Conservation (phyloP, 2,113 vertebrate genomes). For the Dasyprocta punctata region DNA sequence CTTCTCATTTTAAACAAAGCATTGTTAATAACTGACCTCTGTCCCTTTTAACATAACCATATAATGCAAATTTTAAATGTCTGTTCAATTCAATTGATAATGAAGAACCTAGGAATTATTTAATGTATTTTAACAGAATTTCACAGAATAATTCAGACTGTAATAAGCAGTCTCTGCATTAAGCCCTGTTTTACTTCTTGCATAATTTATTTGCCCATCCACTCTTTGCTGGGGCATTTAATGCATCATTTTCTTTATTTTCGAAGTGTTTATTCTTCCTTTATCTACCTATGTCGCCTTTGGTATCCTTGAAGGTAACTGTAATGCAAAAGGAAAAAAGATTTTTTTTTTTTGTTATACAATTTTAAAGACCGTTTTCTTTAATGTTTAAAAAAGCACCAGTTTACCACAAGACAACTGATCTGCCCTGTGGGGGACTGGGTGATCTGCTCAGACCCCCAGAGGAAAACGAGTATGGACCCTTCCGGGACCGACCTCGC, state of each 20-base stretch:
- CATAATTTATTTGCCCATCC: background rate
- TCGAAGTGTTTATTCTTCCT: background rate
- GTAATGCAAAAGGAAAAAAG: background rate
- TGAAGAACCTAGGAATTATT: background rate
- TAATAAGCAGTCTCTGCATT: background rate
- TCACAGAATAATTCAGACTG: constrained; percentile 4
- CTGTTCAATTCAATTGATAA: background rate
- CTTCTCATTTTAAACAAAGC: constrained; percentile 41
- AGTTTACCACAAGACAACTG: no score
- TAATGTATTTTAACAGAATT: constrained; percentile 54
- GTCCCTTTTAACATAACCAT: background rate
- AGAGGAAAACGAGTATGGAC: no score
- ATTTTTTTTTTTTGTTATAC: background rate
- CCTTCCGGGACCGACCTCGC: no score
- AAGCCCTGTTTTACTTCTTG: constrained; percentile 5
- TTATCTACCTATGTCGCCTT: background rate
- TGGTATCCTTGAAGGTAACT: background rate
- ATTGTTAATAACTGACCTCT: constrained; percentile 8
- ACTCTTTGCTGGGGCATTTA: background rate
- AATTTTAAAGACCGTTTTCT: background rate
- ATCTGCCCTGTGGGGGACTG: no score
- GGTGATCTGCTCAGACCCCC: no score
- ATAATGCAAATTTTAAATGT: constrained; percentile 24
- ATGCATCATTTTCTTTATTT: background rate
- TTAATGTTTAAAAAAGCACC: background rate